Conservation (phyloP, 2,797 vertebrate species). For the Myripristis murdjan region DNA sequence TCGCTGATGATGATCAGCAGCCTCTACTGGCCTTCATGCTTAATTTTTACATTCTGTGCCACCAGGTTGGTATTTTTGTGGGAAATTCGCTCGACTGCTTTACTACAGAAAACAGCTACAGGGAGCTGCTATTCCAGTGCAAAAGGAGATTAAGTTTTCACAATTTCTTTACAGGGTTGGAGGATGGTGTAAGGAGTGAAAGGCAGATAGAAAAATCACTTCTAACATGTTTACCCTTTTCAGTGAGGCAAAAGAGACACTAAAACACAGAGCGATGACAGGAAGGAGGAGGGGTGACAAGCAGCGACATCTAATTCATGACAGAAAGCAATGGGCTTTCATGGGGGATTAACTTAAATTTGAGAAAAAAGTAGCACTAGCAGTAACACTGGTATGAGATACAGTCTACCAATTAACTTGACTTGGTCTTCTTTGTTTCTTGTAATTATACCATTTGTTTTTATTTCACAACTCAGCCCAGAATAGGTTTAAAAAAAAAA, state of each 20-base stretch:
- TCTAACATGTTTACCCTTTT: too few species aligned
- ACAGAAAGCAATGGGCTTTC: not conserved
- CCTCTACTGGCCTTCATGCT: too few species aligned
- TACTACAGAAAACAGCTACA: not conserved
- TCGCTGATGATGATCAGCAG: too few species aligned
- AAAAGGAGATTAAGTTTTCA: not conserved
- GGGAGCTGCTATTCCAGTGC: not conserved
- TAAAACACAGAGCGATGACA: too few species aligned
- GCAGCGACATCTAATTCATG: constrained; percentile 8
- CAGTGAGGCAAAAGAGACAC: not conserved
- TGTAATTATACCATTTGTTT: too few species aligned
- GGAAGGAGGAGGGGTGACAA: too few species aligned
- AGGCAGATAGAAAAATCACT: constrained; percentile 5
- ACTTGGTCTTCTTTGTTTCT: constrained; percentile 4
- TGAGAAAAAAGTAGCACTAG: too few species aligned
- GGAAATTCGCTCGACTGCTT: constrained; percentile 11
- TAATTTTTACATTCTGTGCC: not conserved
- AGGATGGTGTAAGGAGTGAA: constrained; percentile 15
- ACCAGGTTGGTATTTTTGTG: not conserved
- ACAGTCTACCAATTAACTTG: not conserved
- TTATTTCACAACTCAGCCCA: too few species aligned
- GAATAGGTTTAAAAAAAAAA: too few species aligned
- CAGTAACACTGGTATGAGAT: not conserved
- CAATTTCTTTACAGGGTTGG: not conserved
- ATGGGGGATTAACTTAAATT: not conserved